Conservation (phyloP, 2,797 vertebrate species). For the Mus spretus region DNA sequence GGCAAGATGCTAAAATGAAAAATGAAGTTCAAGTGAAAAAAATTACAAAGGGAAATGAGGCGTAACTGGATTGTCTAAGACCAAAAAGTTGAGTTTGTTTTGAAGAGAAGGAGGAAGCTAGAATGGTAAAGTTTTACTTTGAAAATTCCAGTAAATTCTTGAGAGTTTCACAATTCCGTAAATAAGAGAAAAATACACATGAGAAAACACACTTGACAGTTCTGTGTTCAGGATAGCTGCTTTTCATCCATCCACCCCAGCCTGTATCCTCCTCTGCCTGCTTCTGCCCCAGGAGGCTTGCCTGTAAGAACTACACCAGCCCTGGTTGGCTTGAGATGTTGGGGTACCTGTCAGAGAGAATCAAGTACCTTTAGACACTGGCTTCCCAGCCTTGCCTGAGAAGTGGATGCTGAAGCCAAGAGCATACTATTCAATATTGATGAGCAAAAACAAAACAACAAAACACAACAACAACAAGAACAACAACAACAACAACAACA, state of each 20-base stretch:
- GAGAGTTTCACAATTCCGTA: background rate
- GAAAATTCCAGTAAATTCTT: background rate
- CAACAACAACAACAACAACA: background rate
- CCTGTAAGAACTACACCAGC: rapidly evolving
- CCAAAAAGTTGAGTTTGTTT: background rate
- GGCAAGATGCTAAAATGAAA: conserved; percentile 47
- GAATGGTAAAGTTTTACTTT: background rate
- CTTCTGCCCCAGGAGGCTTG: background rate
- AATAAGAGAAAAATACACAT: background rate
- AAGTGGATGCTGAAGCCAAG: background rate
- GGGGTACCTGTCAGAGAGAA: background rate
- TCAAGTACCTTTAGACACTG: background rate
- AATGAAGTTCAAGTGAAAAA: conserved; percentile 51
- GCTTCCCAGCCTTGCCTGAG: background rate
- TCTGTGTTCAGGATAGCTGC: background rate
- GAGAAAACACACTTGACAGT: background rate
- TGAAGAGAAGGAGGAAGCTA: background rate
- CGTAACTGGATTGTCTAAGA: background rate
- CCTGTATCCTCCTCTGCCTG: background rate
- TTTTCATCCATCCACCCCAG: background rate
- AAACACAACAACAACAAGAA: background rate
- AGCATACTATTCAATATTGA: background rate
- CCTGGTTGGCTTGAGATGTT: background rate
- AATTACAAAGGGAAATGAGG: conserved; percentile 41
- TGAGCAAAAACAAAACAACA: background rate